phyloP scores from a whole-genome alignment of 2,888 invertebrate species.

The Lochmaea crataegi region DNA sequence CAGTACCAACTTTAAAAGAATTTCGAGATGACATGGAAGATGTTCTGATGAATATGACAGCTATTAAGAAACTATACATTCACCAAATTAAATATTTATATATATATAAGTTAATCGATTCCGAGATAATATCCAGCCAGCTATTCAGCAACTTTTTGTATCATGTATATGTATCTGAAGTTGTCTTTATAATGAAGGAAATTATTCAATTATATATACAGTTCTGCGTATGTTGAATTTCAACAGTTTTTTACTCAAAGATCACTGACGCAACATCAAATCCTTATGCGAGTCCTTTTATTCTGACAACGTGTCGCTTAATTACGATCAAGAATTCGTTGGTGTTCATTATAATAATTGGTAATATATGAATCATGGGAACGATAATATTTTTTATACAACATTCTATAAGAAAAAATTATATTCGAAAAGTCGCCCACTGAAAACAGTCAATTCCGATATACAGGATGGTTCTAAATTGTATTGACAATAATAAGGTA shows the following conservation, averaged over 20 bases:
- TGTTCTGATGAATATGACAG: constrained; percentile 38
- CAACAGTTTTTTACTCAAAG: constrained; percentile 45
- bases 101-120: constrained; percentile 48
- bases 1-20: constrained; percentile 11
- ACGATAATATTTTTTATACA: neutral
- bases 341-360: constrained; percentile 35
- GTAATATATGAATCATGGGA: constrained; percentile 26
- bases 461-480: no score
- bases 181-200: constrained; percentile 53
- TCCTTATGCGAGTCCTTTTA: constrained; percentile 32
- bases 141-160: constrained; percentile 50
- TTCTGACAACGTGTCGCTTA: constrained; percentile 19
- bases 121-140: constrained; percentile 46
- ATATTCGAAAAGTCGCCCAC: no score
- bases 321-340: constrained; percentile 17
- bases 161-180: constrained; percentile 38
- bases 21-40: constrained; percentile 21
- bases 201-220: constrained; percentile 55
- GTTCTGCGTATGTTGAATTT: constrained; percentile 49
- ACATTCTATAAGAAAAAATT: no score
- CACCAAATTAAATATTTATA: constrained; percentile 48
- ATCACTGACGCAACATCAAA: constrained; percentile 32
- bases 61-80: constrained; percentile 34
- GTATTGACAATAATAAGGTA: no score
- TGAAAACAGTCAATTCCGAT: no score